These are phyloP conservation scores for Drosophila novamexicana DNA, from an alignment of 1,140 invertebrate species.

Conservation along the genomic window DNA sequence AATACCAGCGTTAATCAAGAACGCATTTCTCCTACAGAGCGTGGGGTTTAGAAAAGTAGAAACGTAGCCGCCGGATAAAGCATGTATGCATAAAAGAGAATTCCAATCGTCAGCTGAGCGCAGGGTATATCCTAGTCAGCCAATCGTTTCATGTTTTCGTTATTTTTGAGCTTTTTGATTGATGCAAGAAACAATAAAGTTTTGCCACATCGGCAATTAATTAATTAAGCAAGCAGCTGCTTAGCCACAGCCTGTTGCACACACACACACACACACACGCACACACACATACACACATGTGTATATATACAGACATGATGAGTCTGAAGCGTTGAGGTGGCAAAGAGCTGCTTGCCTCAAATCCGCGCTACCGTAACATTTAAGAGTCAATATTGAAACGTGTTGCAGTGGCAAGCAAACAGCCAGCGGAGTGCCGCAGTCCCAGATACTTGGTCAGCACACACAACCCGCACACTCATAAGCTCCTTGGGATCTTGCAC, in stretches of 20 bases:
- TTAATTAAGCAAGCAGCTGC: constrained; percentile 57
- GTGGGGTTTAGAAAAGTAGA: no score
- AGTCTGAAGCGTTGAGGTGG: no score
- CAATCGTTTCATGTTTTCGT: not conserved
- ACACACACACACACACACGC: constrained; percentile 3
- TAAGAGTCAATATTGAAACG: constrained; percentile 72
- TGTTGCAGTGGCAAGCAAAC: constrained; percentile 59
- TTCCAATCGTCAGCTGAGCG: no score
- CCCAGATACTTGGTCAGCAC: constrained; percentile 22
- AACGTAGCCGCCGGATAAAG: no score
- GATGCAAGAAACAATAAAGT: constrained; percentile 36
- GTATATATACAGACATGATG: not conserved
- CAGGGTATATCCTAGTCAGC: no score
- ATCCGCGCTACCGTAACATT: constrained; percentile 62
- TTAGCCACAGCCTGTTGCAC: constrained; percentile 11
- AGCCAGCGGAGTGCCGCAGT: constrained; percentile 41
- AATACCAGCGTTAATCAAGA: no score
- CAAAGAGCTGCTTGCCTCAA: constrained; percentile 29
- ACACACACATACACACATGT: not conserved
- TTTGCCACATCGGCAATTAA: constrained; percentile 60
- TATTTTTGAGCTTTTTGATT: constrained; percentile 24
- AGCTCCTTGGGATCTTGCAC: constrained; percentile 34
- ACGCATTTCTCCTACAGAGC: no score
- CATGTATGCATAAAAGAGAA: no score
- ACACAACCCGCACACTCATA: constrained; percentile 15